These are phyloP conservation scores for Vicugna pacos DNA, from an alignment of 2,113 vertebrate species.

Conservation along the genomic window DNA sequence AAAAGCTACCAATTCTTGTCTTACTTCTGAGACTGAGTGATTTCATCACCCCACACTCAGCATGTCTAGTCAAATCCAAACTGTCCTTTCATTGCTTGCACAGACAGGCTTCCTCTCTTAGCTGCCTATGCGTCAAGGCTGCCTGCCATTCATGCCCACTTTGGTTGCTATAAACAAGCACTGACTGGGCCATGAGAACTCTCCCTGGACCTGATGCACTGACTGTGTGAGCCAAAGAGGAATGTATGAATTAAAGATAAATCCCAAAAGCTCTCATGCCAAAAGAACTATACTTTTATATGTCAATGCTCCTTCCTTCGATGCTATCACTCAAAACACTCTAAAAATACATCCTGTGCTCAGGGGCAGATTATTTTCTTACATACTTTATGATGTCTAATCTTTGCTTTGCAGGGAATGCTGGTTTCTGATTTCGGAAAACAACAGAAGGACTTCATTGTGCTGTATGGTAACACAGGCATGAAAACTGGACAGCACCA, in stretches of 20 bases:
- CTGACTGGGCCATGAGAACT: neutral
- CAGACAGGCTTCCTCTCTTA: neutral
- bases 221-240: neutral
- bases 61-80: neutral
- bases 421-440: conserved; percentile 53
- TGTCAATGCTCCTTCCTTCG: neutral
- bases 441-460: neutral
- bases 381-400: neutral
- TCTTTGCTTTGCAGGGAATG: conserved; percentile 17
- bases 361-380: conserved; percentile 27
- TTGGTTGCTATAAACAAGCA: neutral
- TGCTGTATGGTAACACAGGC: neutral
- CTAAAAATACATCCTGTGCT: neutral
- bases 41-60: neutral
- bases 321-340: neutral
- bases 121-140: neutral
- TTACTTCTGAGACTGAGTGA: neutral
- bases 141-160: neutral
- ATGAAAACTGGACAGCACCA: neutral
- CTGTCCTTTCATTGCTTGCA: neutral
- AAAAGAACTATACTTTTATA: neutral
- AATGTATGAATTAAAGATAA: conserved; percentile 13
- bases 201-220: neutral
- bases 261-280: neutral
- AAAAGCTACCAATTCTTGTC: neutral